Evolutionary conservation across 2,113 vertebrate species (phyloP).

Genomic region (Vidua macroura): DNA sequence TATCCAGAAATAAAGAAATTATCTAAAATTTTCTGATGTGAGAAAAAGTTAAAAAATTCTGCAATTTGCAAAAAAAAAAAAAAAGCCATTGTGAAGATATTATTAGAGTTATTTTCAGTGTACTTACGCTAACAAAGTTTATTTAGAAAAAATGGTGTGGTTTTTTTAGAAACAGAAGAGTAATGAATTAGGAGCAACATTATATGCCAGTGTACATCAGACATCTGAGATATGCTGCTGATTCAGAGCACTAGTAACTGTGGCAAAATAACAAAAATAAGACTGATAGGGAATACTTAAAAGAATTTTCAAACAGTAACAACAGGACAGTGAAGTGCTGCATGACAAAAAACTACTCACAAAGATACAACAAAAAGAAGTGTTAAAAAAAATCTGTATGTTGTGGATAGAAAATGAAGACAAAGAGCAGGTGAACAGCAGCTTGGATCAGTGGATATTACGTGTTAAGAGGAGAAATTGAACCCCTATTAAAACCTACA

Average conservation of each 20-base stretch:
- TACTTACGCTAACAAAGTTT: not conserved
- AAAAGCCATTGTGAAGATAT: not conserved
- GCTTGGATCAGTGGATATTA: not conserved
- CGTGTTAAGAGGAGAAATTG: not conserved
- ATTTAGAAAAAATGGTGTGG: not conserved
- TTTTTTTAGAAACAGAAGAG: not conserved
- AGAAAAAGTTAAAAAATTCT: not conserved
- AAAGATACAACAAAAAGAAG: not conserved
- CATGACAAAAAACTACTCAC: not conserved
- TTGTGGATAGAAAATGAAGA: not conserved
- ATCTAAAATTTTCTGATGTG: not conserved
- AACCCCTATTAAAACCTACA: not conserved
- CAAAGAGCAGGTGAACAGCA: not conserved
- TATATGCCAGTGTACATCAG: not conserved
- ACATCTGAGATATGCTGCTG: not conserved
- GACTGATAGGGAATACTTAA: not conserved
- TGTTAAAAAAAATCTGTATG: not conserved
- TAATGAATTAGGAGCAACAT: not conserved
- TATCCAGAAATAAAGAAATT: not conserved
- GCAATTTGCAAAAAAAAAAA: not conserved
- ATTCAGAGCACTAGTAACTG: not conserved
- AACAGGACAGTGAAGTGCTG: not conserved
- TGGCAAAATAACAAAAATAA: not conserved
- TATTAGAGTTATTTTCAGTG: not conserved
- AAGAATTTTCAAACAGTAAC: not conserved